Percentiles rank a stretch among this genome's conserved stretches.
Conservation (phyloP, 37 sponge, comb jelly and placozoan genomes). For the Spongia lamella region DNA sequence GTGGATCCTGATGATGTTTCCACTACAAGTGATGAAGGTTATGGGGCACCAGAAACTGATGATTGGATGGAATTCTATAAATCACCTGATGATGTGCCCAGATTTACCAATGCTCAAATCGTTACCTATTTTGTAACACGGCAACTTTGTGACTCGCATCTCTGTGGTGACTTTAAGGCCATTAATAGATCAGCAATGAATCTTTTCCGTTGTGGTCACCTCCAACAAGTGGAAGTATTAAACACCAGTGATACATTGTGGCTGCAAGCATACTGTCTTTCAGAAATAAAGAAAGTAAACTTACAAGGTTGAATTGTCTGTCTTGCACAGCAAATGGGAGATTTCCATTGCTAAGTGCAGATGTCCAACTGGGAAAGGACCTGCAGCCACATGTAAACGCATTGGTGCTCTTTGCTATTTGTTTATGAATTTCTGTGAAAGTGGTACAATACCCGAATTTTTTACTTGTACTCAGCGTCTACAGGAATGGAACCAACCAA, state of each 20-base stretch:
- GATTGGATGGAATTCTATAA: background rate
- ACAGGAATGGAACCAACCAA: constrained; percentile 46
- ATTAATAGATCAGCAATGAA: constrained; percentile 24
- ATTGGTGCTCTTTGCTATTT: constrained; percentile 54
- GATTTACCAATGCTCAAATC: constrained; percentile 27
- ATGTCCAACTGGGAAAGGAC: constrained; percentile 48
- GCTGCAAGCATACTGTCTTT: constrained; percentile 17
- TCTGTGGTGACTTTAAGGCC: constrained; percentile 27
- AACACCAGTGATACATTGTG: background rate
- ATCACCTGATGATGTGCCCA: background rate
- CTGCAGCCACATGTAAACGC: constrained; percentile 40
- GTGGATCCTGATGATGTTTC: no score
- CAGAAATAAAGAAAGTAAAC: constrained; percentile 43
- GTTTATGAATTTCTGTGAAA: constrained; percentile 4
- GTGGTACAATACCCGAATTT: constrained; percentile 12
- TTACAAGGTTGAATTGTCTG: background rate
- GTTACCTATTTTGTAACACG: constrained; percentile 29
- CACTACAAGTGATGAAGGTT: no score
- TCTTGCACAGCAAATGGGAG: background rate
- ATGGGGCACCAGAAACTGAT: no score
- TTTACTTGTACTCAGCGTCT: constrained; percentile 28
- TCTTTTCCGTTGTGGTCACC: constrained; percentile 48
- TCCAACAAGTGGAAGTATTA: constrained; percentile 14
- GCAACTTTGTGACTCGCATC: constrained; percentile 18
- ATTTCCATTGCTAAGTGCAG: constrained; percentile 43